Conservation (phyloP, 2,888 invertebrate genomes). For the Microctonus hyperodae region DNA sequence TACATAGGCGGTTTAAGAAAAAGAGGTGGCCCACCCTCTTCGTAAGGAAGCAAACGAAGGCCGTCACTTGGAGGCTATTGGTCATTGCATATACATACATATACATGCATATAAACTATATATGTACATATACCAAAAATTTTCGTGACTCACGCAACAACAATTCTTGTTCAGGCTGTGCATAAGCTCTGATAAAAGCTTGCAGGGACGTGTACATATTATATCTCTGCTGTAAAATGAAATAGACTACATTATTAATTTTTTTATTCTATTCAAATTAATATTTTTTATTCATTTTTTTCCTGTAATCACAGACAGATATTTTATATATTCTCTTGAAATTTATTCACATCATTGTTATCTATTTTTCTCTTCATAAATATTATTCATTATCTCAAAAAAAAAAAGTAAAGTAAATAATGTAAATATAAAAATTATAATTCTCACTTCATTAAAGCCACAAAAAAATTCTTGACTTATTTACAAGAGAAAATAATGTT, state of each 20-base stretch:
- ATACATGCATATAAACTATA: neutral
- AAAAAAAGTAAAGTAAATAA: neutral
- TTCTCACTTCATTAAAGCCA: no score
- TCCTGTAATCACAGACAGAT: neutral
- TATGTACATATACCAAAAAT: neutral
- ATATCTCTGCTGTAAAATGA: neutral
- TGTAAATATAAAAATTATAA: no score
- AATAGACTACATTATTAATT: neutral
- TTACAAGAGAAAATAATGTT: no score
- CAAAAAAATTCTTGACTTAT: no score
- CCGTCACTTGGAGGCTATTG: constrained; percentile 27
- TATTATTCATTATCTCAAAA: no score
- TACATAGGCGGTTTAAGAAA: neutral
- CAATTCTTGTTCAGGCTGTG: neutral
- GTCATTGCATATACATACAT: neutral
- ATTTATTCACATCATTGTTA: no score
- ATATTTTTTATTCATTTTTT: neutral
- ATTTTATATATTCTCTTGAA: neutral
- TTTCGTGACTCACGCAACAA: constrained; percentile 32
- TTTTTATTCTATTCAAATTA: no score
- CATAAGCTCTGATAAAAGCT: neutral
- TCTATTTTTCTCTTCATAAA: no score
- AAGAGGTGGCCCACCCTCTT: neutral
- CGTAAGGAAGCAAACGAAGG: constrained; percentile 30
- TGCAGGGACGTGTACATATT: no score